Conservation (phyloP, 1,140 invertebrate genomes). For the Wasmannia auropunctata region DNA sequence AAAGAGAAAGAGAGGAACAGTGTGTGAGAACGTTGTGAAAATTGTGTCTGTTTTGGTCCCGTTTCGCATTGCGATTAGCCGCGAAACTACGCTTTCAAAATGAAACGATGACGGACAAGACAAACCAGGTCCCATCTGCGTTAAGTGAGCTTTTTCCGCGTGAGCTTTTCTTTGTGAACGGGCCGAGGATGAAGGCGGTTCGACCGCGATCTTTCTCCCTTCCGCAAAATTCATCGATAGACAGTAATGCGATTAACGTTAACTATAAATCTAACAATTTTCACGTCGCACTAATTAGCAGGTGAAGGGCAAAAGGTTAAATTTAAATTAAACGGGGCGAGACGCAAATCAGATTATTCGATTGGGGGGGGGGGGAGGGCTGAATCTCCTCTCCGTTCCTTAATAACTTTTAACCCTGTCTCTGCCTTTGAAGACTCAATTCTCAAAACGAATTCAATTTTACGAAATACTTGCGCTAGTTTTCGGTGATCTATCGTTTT, state of each 20-base stretch:
- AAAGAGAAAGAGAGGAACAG: not conserved
- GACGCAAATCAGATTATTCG: not conserved
- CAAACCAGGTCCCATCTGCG: constrained; percentile 76
- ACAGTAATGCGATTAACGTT: not conserved
- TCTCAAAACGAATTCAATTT: constrained; percentile 10
- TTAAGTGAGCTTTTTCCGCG: constrained; percentile 58
- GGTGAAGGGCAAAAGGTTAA: not conserved
- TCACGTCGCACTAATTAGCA: not conserved
- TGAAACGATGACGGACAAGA: constrained; percentile 79
- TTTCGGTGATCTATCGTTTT: not conserved
- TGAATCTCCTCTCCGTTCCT: not conserved
- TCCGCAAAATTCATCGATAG: constrained; percentile 7
- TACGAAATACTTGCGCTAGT: not conserved
- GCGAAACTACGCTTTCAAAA: constrained; percentile 82
- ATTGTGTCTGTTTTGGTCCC: constrained; percentile 82
- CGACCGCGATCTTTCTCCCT: not conserved
- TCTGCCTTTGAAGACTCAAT: not conserved
- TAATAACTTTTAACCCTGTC: not conserved
- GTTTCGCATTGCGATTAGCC: constrained; percentile 79
- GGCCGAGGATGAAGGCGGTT: constrained; percentile 32
- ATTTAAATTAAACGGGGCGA: not conserved
- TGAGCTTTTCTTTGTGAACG: constrained; percentile 58
- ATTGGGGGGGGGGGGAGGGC: too few relatives aligned
- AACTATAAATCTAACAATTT: not conserved
- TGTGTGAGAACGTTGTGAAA: constrained; percentile 64